Evolutionary conservation across 1,140 invertebrate species (phyloP), one percentile per base, ranked within the genome.

Genomic region (Lepidurus packardi): DNA sequence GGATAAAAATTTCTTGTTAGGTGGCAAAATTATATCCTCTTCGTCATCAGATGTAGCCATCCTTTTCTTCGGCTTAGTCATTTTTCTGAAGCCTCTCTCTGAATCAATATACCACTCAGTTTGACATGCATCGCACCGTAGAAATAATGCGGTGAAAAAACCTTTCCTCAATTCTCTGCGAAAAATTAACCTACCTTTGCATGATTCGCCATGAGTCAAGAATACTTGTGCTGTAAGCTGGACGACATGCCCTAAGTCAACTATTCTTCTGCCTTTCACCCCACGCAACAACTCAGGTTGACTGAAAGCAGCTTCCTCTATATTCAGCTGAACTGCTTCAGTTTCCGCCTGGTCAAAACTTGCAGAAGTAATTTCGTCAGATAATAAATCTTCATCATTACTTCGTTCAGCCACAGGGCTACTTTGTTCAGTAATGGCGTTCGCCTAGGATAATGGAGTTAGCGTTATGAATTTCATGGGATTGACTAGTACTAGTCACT

Each of bases 341-440:
- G 16, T 47, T 47, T 47, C 45, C 16, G 16, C 45, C 16, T 47
- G 10, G 45, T 47, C 16, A 47, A 11, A 11, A 16, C 45, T 47
- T 47, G 45, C 45, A 47, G 45, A 47, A 47, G 6, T 10, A 47
- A 47, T 47, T 47, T 47, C 45, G 16, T 47, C 45, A 47, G 45
- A 47, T 47, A 47, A 47, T 47, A 47, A 47, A 47, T 47, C 45
- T 47, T 11, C 45, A 47, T 47, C 45, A 47, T 47, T 47, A 47
- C 45, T 47, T 47, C 45, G 10, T 47, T 47, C 45, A 47, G 45
- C 10, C 16, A 47, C 45, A 47, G 45, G 10, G 45, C 45, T 47
- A 47, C 45, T 47, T 47, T 47, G 10, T 47, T 47, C 45, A 47
- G 45, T 47, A 47, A 47, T 47, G 45, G 45, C 45, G 45, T 47